Evolutionary conservation across 1,140 invertebrate species (phyloP).

Genomic region (Nylanderia fulva): DNA sequence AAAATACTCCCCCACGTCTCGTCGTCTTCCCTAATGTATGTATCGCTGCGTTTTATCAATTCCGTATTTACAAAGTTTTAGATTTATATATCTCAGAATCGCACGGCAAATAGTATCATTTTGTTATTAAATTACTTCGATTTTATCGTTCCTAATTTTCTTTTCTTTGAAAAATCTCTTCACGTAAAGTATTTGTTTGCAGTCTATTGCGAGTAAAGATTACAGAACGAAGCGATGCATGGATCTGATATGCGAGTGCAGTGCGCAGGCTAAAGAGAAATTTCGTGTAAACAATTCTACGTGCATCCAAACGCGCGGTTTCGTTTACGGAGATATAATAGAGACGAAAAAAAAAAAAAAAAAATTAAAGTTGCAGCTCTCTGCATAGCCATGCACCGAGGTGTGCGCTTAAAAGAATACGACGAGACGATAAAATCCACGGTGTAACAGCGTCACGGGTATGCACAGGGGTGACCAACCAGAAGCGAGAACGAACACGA

Average conservation of each 20-base stretch:
- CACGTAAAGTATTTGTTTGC: not conserved
- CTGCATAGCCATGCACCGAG: constrained; percentile 81
- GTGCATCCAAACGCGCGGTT: constrained; percentile 58
- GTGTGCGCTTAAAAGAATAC: constrained; percentile 59
- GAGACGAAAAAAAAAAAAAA: constrained; percentile 37
- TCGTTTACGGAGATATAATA: constrained; percentile 44
- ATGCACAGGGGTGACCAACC: constrained; percentile 62
- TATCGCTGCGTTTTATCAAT: not conserved
- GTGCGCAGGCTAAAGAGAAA: constrained; percentile 57
- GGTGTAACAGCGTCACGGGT: constrained; percentile 48
- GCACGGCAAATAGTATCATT: constrained; percentile 6
- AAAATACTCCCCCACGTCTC: constrained; percentile 41
- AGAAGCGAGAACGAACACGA: constrained; percentile 60
- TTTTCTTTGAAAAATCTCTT: not conserved
- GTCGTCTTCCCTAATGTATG: not conserved
- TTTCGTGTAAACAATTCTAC: constrained; percentile 45
- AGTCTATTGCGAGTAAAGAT: not conserved
- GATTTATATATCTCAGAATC: constrained; percentile 29
- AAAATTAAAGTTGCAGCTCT: constrained; percentile 65
- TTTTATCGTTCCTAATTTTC: not conserved
- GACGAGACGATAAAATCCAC: constrained; percentile 1
- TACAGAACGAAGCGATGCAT: constrained; percentile 61
- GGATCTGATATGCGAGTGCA: constrained; percentile 48
- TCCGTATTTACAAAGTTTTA: constrained; percentile 20
- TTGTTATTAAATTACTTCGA: not conserved